Evolutionary conservation across 2,797 vertebrate species (phyloP).

Genomic region (Sebastes diaconus): DNA sequence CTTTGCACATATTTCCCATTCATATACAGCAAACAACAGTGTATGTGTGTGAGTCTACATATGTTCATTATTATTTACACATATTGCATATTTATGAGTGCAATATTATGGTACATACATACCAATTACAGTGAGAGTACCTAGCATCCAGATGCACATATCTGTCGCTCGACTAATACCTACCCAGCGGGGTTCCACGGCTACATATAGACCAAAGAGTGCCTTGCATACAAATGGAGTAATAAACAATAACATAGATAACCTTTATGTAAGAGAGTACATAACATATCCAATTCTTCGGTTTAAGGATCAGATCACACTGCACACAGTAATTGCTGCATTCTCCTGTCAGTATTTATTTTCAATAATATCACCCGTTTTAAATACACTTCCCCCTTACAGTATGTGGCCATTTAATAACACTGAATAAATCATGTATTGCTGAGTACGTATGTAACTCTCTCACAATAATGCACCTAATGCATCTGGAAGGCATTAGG

Average conservation of each 20-base stretch:
- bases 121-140: slow-evolving; percentile 21
- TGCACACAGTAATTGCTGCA: background rate
- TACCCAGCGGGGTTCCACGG: background rate
- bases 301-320: background rate
- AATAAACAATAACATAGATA: background rate
- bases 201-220: background rate
- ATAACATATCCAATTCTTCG: background rate
- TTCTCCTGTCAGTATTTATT: background rate
- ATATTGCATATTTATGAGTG: background rate
- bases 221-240: slow-evolving; percentile 27
- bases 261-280: too few relatives aligned
- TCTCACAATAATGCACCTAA: background rate
- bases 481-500: background rate
- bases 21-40: background rate
- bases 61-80: background rate
- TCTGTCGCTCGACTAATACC: slow-evolving; percentile 8
- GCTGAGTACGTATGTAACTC: background rate
- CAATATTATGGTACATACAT: background rate
- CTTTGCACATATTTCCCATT: background rate
- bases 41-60: background rate
- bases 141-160: slow-evolving; percentile 31
- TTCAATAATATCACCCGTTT: background rate
- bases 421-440: background rate
- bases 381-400: background rate
- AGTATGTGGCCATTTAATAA: background rate